Conservation (phyloP, 1,140 invertebrate species). For the Nephotettix cincticeps region DNA sequence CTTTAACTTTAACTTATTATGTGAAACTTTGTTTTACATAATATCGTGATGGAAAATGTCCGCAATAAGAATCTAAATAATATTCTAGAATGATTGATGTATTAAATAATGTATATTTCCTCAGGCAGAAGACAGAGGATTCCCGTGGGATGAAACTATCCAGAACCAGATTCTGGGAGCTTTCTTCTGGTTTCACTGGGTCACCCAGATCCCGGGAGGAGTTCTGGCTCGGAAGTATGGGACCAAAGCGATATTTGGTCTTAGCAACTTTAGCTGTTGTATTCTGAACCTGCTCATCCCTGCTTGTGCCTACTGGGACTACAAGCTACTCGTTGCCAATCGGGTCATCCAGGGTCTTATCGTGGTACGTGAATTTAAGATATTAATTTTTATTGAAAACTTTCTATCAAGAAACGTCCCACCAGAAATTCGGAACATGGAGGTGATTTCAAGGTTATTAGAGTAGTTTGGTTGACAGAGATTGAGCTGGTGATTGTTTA, state of each 20-base stretch:
- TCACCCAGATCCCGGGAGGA: constrained; percentile 72
- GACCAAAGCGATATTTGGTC: constrained; percentile 68
- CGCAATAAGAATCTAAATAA: too few species aligned
- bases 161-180: constrained; percentile 69
- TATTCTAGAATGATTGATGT: too few species aligned
- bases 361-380: constrained; percentile 60
- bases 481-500: too few species aligned
- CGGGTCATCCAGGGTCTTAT: constrained; percentile 71
- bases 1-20: too few species aligned
- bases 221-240: constrained; percentile 67
- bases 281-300: constrained; percentile 72
- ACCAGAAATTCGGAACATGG: too few species aligned
- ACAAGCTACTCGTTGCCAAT: constrained; percentile 59
- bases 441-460: too few species aligned
- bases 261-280: constrained; percentile 64
- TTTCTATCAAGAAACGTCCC: too few species aligned
- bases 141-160: constrained; percentile 65
- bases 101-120: too few species aligned
- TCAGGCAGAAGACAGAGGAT: constrained; percentile 39
- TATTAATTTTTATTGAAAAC: too few species aligned
- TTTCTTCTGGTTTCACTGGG: constrained; percentile 74
- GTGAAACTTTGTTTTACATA: too few species aligned
- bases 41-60: too few species aligned
- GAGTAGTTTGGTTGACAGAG: too few species aligned
- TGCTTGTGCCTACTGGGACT: constrained; percentile 57